Base-by-base conservation (phyloP, 2,888 invertebrate genomes). In the Hirudinaria manillensis region DNA sequence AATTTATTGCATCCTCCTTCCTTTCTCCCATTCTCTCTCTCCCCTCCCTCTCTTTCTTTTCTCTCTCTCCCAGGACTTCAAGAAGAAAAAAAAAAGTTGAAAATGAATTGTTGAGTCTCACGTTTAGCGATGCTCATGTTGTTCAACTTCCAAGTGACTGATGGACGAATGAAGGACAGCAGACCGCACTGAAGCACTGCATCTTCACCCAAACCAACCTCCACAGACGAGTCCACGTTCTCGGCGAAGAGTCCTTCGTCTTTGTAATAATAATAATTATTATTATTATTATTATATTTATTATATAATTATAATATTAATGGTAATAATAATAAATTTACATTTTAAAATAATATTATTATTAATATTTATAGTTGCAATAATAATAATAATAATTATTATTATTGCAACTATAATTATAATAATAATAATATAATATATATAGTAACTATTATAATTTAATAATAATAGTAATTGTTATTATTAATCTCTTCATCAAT, bases 91-190 rank as follows among this genome's bases (percentile, higher is more conserved):
- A 1, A 45, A 10, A 45, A 45, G 45, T 45, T 7, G 45, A 38
- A 38, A n/a, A n/a, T n/a, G n/a, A n/a, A n/a, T n/a, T n/a, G n/a
- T n/a, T 38, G 38, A 45, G 16, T 2, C 45, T 45, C 45, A 68
- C 36, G 29, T 29, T 34, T 68, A 2, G n/a, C 21, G 68, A 68
- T 68, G 29, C 19, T 29, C 3, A 3, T 68, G 29, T n/a, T n/a
- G 36, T 68, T 68, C 19, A 68, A 29, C 6, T 34, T 68, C 68
- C 68, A 68, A 2, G 68, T 34, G 3, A 68, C 32, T 24, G 68
- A 34, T 29, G 68, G 29, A n/a, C 32, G 68, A 7, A 68, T n/a
- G 68, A 7, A n/a, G 7, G 68, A n/a, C 36, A 34, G 36, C 32
- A 34, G 10, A 1, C 36, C 36, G 27, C 68, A 68, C 13, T 2